Conservation (phyloP, 2,797 vertebrate genomes). For the Periophthalmus magnuspinnatus region DNA sequence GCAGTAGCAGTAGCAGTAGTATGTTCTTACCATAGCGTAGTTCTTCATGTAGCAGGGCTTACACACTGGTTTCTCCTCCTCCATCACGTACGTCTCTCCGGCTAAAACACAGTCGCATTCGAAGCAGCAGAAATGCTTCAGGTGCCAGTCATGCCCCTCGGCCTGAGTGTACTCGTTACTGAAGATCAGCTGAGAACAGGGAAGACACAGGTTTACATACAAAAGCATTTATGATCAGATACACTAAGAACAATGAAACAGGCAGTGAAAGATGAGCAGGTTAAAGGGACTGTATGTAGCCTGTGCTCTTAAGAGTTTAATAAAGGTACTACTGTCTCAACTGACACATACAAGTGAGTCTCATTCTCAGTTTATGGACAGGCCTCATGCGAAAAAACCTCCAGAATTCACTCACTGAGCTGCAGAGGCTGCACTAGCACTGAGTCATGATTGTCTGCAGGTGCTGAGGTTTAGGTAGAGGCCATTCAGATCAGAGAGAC, state of each 20-base stretch:
- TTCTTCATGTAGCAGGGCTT: slow-evolving; percentile 93
- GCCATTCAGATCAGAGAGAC: too few species aligned
- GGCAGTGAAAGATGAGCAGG: neutral
- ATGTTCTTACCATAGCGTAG: slow-evolving; percentile 87
- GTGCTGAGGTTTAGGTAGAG: too few species aligned
- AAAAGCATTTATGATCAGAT: too few species aligned
- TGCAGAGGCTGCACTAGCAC: too few species aligned
- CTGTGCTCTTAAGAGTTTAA: neutral
- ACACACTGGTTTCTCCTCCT: slow-evolving; percentile 91
- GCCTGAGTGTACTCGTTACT: slow-evolving; percentile 97
- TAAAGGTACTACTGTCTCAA: neutral
- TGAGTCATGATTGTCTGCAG: too few species aligned
- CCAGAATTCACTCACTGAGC: too few species aligned
- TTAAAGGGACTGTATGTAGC: too few species aligned
- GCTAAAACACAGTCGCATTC: slow-evolving; percentile 95
- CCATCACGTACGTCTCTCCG: slow-evolving; percentile 93
- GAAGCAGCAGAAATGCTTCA: slow-evolving; percentile 99
- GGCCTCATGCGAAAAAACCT: too few species aligned
- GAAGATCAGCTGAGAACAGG: slow-evolving; percentile 88
- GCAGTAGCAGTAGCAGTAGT: neutral
- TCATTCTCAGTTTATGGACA: too few species aligned
- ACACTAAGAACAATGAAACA: neutral
- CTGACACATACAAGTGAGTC: too few species aligned
- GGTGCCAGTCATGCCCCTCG: slow-evolving; percentile 94
- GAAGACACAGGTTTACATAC: too few species aligned